Base-by-base conservation (phyloP, 2,113 vertebrate species). In the Hymenochirus boettgeri region DNA sequence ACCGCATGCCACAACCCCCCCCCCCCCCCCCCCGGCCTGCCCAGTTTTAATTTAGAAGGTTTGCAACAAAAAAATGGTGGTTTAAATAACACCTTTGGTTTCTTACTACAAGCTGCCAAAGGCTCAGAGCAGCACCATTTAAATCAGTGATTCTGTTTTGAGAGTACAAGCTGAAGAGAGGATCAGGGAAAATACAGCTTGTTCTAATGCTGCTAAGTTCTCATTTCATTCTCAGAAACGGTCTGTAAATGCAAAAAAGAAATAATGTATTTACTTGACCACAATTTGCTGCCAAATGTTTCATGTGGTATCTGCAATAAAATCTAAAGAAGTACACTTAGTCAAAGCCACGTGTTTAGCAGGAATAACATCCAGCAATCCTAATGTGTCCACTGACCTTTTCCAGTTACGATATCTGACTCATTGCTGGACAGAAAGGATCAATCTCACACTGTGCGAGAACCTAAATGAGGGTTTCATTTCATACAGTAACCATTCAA, bases 391-490 rank as follows among this genome's bases (percentile, higher is more conserved):
- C 46, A 9, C 45, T 69, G 76, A 73, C 72, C 72, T 78, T 71
- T 69, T 58, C 67, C 69, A 66, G 59, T 45, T 57, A 56, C 31
- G 24, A 22, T 35, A 39, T 42, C 37, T 65, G 27, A 77, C 62
- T 52, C 56, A 61, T 48, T 56, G 33, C 54, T 25, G 8, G 42
- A 15, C 17, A 9, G 37, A 33, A 39, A 66, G 59, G 71, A 75
- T 1, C 71, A 73, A 78, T 74, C 71, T 73, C 71, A 61, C 74
- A 56, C 56, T 61, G 61, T 69, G 42, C 12, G 0, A 0, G 42
- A 58, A 77, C 66, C 29, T 46, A 66, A 78, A 64, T 24, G 57
- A 76, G 74, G 66, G 70, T 76, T 74, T 74, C 47, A 76, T 77
- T 77, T 75, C 63, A 61, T 18, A 18, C 62, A 65, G 61, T 55